phyloP scores from a whole-genome alignment of 2,113 vertebrate genomes.

The Apodemus sylvaticus region DNA sequence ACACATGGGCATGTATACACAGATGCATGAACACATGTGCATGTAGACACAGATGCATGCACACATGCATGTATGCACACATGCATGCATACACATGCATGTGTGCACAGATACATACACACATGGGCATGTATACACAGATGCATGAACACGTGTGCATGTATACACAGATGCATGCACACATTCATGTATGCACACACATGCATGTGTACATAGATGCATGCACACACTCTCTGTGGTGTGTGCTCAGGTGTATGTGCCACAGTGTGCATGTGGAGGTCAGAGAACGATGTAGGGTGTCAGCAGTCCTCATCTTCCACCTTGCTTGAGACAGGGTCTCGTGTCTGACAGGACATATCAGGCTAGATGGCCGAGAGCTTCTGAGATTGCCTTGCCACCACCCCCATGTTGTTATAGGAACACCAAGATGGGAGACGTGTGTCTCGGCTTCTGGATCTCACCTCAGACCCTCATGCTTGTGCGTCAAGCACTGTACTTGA shows the following conservation, averaged over 20 bases:
- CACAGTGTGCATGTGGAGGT: not conserved
- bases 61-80: no score
- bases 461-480: not conserved
- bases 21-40: no score
- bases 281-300: not conserved
- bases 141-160: no score
- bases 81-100: no score
- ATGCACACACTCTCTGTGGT: not conserved
- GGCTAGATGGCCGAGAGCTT: not conserved
- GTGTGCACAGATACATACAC: no score
- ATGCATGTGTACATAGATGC: not conserved
- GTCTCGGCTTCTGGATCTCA: no score
- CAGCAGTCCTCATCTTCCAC: not conserved
- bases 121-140: no score
- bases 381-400: not conserved
- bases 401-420: not conserved
- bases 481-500: no score
- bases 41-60: fast-evolving
- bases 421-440: not conserved
- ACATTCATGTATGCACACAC: not conserved
- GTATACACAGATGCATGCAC: no score
- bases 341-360: no score
- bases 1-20: no score
- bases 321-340: not conserved
- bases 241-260: not conserved